Evolutionary conservation across 2,888 invertebrate genomes (phyloP).

Genomic region (Eristalinus aeneus): DNA sequence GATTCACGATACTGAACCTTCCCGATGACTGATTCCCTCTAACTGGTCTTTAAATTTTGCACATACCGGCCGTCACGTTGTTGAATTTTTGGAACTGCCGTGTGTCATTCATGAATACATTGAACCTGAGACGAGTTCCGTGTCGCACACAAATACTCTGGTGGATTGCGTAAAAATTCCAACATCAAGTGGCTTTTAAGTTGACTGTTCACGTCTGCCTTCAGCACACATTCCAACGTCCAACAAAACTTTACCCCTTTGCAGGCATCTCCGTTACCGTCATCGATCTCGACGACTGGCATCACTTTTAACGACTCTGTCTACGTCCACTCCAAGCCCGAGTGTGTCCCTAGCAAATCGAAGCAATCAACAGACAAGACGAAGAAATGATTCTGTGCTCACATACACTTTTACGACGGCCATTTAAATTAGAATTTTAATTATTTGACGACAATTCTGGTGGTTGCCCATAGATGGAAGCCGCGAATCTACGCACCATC

Average conservation of each 20-base stretch:
- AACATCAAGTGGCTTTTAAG: no score
- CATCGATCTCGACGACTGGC: background rate
- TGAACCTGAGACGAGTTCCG: no score
- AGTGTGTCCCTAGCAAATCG: background rate
- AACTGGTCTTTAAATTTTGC: no score
- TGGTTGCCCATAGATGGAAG: conserved; percentile 21
- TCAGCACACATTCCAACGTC: background rate
- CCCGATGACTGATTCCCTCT: no score
- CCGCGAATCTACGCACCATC: background rate
- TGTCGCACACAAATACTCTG: no score
- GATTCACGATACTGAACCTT: no score
- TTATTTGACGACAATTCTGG: conserved; percentile 40
- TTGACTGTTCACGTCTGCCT: no score
- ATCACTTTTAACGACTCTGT: background rate
- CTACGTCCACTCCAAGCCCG: background rate
- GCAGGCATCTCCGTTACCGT: background rate
- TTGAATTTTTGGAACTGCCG: no score
- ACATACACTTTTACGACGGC: conserved; percentile 36
- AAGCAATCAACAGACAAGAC: background rate
- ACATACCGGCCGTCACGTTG: no score
- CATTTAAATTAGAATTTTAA: conserved; percentile 57
- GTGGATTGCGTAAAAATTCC: no score
- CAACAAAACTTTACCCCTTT: background rate
- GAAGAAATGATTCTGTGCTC: background rate
- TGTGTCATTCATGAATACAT: no score